Evolutionary conservation across 2,888 invertebrate species (phyloP).

Genomic region (Agonopterix alstromeriana): DNA sequence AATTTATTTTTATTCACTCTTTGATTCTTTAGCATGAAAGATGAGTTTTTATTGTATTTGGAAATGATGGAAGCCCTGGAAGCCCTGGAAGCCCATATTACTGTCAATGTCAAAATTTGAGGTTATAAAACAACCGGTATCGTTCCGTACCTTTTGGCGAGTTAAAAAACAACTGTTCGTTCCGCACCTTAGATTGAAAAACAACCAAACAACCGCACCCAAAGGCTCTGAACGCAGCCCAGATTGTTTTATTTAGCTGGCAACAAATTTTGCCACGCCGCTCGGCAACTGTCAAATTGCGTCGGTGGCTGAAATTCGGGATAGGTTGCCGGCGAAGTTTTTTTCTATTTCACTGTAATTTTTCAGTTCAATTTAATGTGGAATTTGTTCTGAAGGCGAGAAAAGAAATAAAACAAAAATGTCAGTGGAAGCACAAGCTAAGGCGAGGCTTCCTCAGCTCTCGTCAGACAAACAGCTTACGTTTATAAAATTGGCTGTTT

Average conservation of each 20-base stretch:
- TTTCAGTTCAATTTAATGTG: conserved; percentile 21
- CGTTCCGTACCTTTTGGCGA: too few species aligned
- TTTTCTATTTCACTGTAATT: conserved; percentile 17
- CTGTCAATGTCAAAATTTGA: too few species aligned
- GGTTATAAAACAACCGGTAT: too few species aligned
- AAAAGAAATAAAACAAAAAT: conserved; percentile 23
- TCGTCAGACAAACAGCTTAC: conserved; percentile 72
- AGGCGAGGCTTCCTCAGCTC: conserved; percentile 53
- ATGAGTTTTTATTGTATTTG: too few species aligned
- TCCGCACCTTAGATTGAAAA: too few species aligned
- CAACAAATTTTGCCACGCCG: conserved; percentile 53
- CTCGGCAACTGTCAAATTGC: conserved; percentile 44
- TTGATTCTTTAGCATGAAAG: too few species aligned
- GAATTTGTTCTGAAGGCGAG: conserved; percentile 15
- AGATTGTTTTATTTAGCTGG: conserved; percentile 12
- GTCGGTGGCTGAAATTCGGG: conserved; percentile 22
- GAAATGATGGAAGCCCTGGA: too few species aligned
- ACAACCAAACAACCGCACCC: too few species aligned
- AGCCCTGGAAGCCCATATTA: too few species aligned
- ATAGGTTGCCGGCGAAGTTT: conserved; percentile 64
- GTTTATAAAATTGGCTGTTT: conserved; percentile 84
- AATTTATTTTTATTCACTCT: too few species aligned
- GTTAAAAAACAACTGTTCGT: too few species aligned
- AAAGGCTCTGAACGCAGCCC: too few species aligned
- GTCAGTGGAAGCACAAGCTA: conserved; percentile 56